Evolutionary conservation across 2,888 invertebrate genomes (phyloP).

Genomic region (Phytoseiulus persimilis): DNA sequence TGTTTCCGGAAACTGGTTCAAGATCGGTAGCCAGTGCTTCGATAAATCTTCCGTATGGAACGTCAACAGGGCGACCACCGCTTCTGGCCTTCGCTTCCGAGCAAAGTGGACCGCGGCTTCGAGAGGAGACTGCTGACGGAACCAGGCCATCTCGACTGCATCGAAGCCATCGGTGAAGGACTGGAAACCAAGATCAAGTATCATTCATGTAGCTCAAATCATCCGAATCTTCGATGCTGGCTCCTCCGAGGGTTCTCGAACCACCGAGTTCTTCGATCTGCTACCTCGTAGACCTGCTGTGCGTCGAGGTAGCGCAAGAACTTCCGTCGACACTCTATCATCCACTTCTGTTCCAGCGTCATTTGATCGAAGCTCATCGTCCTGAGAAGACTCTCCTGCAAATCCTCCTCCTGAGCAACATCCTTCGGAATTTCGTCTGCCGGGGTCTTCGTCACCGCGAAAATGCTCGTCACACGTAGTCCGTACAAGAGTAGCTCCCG

Average conservation of each 20-base stretch:
- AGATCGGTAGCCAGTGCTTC: slow-evolving; percentile 12
- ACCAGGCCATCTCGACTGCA: background rate
- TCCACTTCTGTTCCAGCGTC: slow-evolving; percentile 27
- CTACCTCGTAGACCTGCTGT: slow-evolving; percentile 18
- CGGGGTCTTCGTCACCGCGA: background rate
- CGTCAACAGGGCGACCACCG: background rate
- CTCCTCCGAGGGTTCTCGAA: too few species aligned
- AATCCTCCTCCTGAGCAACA: background rate
- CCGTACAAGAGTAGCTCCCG: slow-evolving; percentile 22
- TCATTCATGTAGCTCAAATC: background rate
- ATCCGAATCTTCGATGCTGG: background rate
- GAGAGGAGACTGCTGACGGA: background rate
- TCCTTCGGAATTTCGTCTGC: background rate
- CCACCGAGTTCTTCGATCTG: too few species aligned
- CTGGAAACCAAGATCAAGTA: background rate
- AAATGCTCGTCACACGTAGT: background rate
- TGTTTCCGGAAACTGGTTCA: slow-evolving; percentile 25
- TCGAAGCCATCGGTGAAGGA: slow-evolving; percentile 16
- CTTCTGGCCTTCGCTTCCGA: background rate
- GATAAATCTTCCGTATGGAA: background rate
- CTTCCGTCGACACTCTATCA: slow-evolving; percentile 22
- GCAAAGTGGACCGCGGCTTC: background rate
- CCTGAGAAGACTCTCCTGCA: background rate
- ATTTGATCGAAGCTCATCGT: background rate
- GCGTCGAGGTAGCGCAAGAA: slow-evolving; percentile 13